Base-by-base conservation (phyloP, 1,140 invertebrate species). In the Phocides pigmalion region DNA sequence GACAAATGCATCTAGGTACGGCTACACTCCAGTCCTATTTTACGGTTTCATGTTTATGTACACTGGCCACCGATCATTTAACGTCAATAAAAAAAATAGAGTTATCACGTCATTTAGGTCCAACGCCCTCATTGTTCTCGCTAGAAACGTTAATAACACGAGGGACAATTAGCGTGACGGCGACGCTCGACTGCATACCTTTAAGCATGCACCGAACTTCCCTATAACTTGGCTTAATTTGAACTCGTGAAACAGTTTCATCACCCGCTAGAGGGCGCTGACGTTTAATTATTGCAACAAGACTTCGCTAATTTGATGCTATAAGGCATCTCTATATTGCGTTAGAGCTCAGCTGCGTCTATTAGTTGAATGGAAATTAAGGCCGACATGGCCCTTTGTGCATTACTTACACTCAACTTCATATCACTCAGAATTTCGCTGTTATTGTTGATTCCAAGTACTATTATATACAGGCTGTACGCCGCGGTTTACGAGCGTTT, bases 281-380 rank as follows among this genome's bases (percentile, higher is more conserved):
- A 63, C 81, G 81, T 87, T 84, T 83, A 85, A 87, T 83, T 84
- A 84, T 80, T 74, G 74, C 72, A 72, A 67, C 72, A 75, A 82
- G 82, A 73, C 77, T 78, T 79, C 62, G 76, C 78, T 84, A 82
- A 87, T 85, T 84, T 79, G 71, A 81, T 78, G 79, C 77, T 72
- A 76, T 76, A 74, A 75, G 73, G 68, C 72, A 70, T 75, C 65
- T 73, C 70, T 68, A 70, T 76, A 81, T 79, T 76, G 73, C 71
- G 75, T 68, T 61, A 49, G 69, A 71, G 65, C 59, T 59, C 64
- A 66, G 53, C 37, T 6, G 8, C 56, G 56, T 46, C 64, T 61
- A 63, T 41, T 63, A 63, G 61, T 59, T 42, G 20, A 59, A 16
- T 61, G 25, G 9, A 47, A 47, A 46, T 46, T 47, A 32, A 39